These are phyloP conservation scores for Neosilurus mollespiculum DNA, from an alignment of 2,797 vertebrate genomes.

Conservation along the genomic window DNA sequence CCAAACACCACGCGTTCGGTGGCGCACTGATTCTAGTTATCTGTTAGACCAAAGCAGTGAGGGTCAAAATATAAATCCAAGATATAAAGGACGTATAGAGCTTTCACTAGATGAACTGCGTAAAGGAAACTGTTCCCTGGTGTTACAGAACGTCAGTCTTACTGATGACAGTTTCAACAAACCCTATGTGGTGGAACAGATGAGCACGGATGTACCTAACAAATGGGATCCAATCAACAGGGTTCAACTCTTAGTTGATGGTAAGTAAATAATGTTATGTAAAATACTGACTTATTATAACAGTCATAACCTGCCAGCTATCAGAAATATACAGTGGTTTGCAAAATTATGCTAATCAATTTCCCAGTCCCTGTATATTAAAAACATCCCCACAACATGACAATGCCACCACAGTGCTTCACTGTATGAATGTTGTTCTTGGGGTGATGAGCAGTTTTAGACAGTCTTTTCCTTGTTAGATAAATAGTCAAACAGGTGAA, in stretches of 20 bases:
- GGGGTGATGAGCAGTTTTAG: no score
- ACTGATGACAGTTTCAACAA: not conserved
- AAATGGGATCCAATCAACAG: not conserved
- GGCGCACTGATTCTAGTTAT: not conserved
- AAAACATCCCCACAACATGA: no score
- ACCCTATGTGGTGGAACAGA: not conserved
- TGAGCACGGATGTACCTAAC: not conserved
- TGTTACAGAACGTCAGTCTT: not conserved
- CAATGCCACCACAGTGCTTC: no score
- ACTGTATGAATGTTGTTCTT: no score
- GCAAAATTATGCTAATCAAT: no score
- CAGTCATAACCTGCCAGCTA: no score
- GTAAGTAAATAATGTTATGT: not conserved
- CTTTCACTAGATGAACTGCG: not conserved
- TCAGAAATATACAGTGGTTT: no score
- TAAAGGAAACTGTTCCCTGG: constrained; percentile 14
- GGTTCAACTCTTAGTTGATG: not conserved
- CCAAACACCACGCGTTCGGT: not conserved
- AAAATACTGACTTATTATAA: no score
- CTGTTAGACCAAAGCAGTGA: not conserved
- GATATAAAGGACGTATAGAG: not conserved
- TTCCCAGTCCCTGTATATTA: no score
- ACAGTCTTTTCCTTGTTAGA: no score
- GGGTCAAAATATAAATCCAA: no score
- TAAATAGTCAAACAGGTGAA: no score